Evolutionary conservation across 2,888 invertebrate species (phyloP).

Genomic region (Chloroclysta siterata): DNA sequence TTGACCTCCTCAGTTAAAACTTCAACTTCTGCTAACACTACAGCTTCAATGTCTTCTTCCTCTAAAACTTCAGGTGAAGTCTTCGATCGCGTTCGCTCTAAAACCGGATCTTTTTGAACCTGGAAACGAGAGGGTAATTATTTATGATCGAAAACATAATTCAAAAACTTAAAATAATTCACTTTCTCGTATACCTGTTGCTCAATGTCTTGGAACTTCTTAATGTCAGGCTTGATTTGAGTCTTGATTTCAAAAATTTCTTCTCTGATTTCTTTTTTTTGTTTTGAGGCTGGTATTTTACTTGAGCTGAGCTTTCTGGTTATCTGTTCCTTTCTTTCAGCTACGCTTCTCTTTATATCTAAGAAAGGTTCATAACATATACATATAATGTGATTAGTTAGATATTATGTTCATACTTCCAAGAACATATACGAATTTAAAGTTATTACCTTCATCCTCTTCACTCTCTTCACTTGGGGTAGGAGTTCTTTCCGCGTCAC

Average conservation of each 20-base stretch:
- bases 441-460: conserved; percentile 75
- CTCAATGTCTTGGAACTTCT: conserved; percentile 81
- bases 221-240: conserved; percentile 86
- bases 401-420: too few species aligned
- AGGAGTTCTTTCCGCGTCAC: conserved; percentile 84
- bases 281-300: conserved; percentile 89
- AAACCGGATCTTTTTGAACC: conserved; percentile 73
- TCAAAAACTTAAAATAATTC: conserved; percentile 25
- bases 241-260: conserved; percentile 89
- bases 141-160: conserved; percentile 20
- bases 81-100: conserved; percentile 73
- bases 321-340: conserved; percentile 91
- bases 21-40: conserved; percentile 55
- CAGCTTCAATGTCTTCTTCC: conserved; percentile 62
- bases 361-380: conserved; percentile 13
- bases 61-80: conserved; percentile 67
- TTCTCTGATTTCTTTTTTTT: conserved; percentile 89
- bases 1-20: conserved; percentile 66
- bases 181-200: conserved; percentile 66
- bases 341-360: conserved; percentile 88
- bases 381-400: neutral
- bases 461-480: conserved; percentile 82
- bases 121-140: conserved; percentile 43
- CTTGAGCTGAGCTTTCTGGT: conserved; percentile 89
- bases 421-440: neutral